These are phyloP conservation scores for Scolopax mira DNA, from an alignment of 2,113 vertebrate genomes.

Conservation along the genomic window DNA sequence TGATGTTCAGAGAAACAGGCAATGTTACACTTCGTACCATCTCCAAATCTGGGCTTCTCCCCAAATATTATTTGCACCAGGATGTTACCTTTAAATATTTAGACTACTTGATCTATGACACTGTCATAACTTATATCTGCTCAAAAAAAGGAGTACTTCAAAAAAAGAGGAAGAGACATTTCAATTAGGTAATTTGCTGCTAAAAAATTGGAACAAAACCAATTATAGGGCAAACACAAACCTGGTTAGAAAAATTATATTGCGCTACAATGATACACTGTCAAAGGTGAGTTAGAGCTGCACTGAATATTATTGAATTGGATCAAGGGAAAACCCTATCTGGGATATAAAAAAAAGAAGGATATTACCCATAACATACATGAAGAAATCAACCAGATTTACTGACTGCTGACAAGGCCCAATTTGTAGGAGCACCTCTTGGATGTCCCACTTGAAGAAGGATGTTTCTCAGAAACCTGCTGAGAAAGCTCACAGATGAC, in stretches of 20 bases:
- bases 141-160: neutral
- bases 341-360: neutral
- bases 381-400: neutral
- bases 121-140: neutral
- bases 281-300: neutral
- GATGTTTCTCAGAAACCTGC: neutral
- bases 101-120: neutral
- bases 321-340: neutral
- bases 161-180: neutral
- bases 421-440: neutral
- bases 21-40: neutral
- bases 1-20: neutral
- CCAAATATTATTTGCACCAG: neutral
- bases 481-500: neutral
- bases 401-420: neutral
- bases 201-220: neutral
- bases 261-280: neutral
- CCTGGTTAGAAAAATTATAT: neutral
- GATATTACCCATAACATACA: neutral
- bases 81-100: neutral
- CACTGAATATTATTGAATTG: neutral
- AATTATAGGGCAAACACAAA: neutral
- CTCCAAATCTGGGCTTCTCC: neutral
- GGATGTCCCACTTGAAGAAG: neutral
- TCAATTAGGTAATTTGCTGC: neutral